Conservation (phyloP, 2,888 invertebrate genomes). For the Polietes domitor region DNA sequence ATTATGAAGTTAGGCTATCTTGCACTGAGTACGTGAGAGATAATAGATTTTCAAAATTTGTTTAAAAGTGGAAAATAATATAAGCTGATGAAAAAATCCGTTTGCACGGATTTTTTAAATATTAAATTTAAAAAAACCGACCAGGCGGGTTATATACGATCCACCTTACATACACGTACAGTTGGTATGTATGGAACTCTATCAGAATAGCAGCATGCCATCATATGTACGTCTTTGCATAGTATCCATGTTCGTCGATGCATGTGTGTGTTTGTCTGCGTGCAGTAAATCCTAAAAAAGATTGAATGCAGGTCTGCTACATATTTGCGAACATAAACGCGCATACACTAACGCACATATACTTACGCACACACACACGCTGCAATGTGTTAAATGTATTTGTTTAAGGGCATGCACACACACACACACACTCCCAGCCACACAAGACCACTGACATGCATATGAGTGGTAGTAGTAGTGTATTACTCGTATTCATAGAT, state of each 20-base stretch:
- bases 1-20: too few species aligned
- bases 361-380: conserved; percentile 31
- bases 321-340: conserved; percentile 47
- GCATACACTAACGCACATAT: too few species aligned
- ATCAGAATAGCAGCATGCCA: not conserved
- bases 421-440: not conserved
- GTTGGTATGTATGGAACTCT: too few species aligned
- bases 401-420: conserved; percentile 14
- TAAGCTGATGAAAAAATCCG: too few species aligned
- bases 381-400: conserved; percentile 51
- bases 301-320: conserved; percentile 61
- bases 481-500: too few species aligned
- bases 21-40: too few species aligned
- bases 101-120: too few species aligned
- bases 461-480: conserved; percentile 1
- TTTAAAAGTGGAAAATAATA: too few species aligned
- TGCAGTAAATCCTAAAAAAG: conserved; percentile 51
- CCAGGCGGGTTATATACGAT: too few species aligned
- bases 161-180: too few species aligned
- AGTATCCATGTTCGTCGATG: not conserved
- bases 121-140: too few species aligned
- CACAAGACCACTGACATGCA: not conserved
- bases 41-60: too few species aligned
- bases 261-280: conserved; percentile 32
- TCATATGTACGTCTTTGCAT: conserved; percentile 70